Conservation (phyloP, 1,140 invertebrate species). For the Aphelinus certus region DNA sequence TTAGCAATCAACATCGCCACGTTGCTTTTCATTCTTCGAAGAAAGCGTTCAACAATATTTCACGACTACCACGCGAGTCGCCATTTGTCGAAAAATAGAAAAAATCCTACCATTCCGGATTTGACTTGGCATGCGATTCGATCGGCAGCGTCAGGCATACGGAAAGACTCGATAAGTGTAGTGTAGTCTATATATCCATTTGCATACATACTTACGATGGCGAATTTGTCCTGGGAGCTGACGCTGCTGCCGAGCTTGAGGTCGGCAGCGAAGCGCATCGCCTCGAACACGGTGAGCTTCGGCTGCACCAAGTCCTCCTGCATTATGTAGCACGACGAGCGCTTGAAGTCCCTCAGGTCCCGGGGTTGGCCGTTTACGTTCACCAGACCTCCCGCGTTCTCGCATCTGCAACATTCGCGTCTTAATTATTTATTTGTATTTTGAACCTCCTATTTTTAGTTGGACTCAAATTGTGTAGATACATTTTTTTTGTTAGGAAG, state of each 20-base stretch:
- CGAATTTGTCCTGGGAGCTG: constrained; percentile 71
- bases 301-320: constrained; percentile 90
- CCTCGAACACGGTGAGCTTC: constrained; percentile 84
- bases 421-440: neutral
- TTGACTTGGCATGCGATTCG: too few relatives aligned
- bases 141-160: too few relatives aligned
- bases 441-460: neutral
- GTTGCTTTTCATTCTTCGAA: too few relatives aligned
- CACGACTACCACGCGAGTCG: too few relatives aligned
- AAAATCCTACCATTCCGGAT: too few relatives aligned
- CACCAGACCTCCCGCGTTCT: constrained; percentile 71
- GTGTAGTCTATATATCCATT: too few relatives aligned
- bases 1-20: too few relatives aligned
- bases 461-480: neutral
- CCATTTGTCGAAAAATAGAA: too few relatives aligned
- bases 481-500: too few relatives aligned
- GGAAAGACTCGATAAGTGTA: too few relatives aligned
- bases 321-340: constrained; percentile 93
- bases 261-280: constrained; percentile 87
- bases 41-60: too few relatives aligned
- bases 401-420: constrained; percentile 61
- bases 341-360: constrained; percentile 81
- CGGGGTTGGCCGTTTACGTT: constrained; percentile 79
- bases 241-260: constrained; percentile 82
- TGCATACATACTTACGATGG: constrained; percentile 70